Evolutionary conservation across 2,797 vertebrate genomes (phyloP).

Genomic region (Prunella strophiata): DNA sequence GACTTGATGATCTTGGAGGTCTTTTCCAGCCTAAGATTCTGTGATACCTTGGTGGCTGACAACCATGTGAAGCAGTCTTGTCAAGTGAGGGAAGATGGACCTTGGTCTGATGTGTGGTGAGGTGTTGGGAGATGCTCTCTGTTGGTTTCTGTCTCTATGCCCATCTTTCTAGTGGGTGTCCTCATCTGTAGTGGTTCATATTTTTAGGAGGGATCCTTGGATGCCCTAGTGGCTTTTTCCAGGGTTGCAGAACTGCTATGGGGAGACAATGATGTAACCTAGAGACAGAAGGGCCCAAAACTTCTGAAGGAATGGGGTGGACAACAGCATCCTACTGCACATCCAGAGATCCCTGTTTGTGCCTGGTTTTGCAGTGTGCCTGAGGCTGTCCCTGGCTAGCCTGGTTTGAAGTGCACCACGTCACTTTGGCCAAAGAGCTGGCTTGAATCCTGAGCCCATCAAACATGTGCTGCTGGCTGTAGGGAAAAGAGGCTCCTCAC

Average conservation of each 20-base stretch:
- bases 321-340: neutral
- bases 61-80: fast-evolving
- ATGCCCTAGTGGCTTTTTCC: neutral
- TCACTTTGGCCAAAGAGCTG: neutral
- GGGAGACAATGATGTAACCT: neutral
- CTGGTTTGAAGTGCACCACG: fast-evolving
- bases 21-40: neutral
- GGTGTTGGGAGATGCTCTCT: neutral
- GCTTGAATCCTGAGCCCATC: neutral
- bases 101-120: neutral
- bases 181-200: neutral
- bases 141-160: neutral
- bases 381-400: neutral
- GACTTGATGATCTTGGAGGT: neutral
- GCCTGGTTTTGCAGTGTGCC: neutral
- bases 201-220: neutral
- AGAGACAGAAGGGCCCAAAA: neutral
- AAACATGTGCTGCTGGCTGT: neutral
- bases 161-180: neutral
- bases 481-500: neutral
- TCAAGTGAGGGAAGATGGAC: neutral
- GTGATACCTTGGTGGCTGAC: neutral
- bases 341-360: neutral
- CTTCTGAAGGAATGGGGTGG: neutral
- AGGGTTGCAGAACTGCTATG: neutral